Conservation (phyloP, 2,888 invertebrate species). For the Fragum whitleyi region DNA sequence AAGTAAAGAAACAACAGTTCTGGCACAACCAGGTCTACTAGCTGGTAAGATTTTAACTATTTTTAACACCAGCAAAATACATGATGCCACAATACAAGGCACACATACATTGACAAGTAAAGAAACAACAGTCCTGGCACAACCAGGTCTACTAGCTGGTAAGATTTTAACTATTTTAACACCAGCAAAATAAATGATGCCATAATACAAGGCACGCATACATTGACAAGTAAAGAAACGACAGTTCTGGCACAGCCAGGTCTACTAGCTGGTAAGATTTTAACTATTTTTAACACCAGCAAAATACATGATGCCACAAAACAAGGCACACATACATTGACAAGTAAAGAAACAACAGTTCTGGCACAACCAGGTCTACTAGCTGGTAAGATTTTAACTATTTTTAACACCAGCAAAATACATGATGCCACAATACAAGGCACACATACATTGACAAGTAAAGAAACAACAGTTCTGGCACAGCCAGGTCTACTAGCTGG, state of each 20-base stretch:
- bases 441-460: constrained; percentile 22
- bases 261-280: constrained; percentile 72
- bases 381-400: constrained; percentile 65
- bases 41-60: constrained; percentile 64
- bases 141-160: constrained; percentile 79
- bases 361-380: constrained; percentile 74
- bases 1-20: constrained; percentile 46
- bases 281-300: constrained; percentile 35
- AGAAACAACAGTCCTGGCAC: constrained; percentile 56
- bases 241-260: constrained; percentile 73
- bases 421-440: constrained; percentile 24
- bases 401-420: constrained; percentile 29
- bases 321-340: constrained; percentile 32
- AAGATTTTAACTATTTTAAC: neutral
- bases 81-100: constrained; percentile 32
- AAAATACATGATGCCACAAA: constrained; percentile 30
- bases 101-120: constrained; percentile 25
- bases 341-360: constrained; percentile 43
- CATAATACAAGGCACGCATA: constrained; percentile 31
- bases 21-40: constrained; percentile 75
- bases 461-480: constrained; percentile 52
- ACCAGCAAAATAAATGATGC: constrained; percentile 40
- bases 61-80: constrained; percentile 43
- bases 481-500: constrained; percentile 78
- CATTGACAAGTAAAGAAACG: constrained; percentile 10